These are phyloP conservation scores for Tetragonula clypearis DNA, from an alignment of 1,140 invertebrate genomes.

Conservation along the genomic window DNA sequence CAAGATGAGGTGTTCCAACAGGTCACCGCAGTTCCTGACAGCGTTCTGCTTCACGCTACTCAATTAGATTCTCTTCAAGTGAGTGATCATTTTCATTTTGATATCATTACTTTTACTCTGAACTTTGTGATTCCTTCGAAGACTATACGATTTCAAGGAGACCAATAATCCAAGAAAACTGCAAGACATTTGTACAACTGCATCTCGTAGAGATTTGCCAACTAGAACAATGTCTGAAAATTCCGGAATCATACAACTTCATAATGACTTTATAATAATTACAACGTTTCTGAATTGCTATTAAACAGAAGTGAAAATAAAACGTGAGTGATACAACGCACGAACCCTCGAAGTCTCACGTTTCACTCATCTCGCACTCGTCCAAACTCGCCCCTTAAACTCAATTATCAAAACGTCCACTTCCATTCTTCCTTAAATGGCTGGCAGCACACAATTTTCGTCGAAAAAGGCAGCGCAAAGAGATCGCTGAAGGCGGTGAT, in stretches of 20 bases:
- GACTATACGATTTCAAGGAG: too few relatives aligned
- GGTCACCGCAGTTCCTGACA: slow-evolving; percentile 85
- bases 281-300: not conserved
- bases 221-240: too few relatives aligned
- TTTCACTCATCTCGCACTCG: too few relatives aligned
- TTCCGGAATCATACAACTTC: too few relatives aligned
- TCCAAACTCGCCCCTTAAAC: not conserved
- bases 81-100: slow-evolving; percentile 9
- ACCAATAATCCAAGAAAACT: too few relatives aligned
- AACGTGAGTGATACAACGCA: too few relatives aligned
- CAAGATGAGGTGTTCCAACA: slow-evolving; percentile 91
- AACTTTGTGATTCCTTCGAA: not conserved
- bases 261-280: not conserved
- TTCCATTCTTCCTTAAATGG: not conserved
- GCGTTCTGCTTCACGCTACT: slow-evolving; percentile 86
- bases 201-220: too few relatives aligned
- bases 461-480: not conserved
- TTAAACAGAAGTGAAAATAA: too few relatives aligned
- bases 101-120: not conserved
- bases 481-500: not conserved
- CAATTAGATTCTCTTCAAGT: slow-evolving; percentile 85
- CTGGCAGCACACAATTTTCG: not conserved
- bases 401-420: not conserved
- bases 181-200: too few relatives aligned
- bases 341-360: not conserved